Evolutionary conservation across 2,797 vertebrate species (phyloP), one percentile per base, ranked within the genome.

Genomic region (Bradypodion pumilum): DNA sequence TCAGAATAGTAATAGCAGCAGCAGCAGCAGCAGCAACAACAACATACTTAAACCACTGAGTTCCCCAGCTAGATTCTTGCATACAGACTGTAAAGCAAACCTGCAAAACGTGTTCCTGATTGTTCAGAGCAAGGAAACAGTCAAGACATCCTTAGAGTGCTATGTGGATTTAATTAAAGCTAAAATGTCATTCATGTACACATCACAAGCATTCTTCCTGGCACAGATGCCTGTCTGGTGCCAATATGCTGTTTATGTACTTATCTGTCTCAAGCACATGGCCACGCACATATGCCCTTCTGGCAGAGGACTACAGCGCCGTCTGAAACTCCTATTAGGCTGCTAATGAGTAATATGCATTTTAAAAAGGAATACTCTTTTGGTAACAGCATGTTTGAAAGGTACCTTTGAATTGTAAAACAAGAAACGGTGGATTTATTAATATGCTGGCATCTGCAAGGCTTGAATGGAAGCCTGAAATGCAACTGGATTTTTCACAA

Each of bases 281-380:
- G 94, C 92, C 93, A 92, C 87, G 93, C 94, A 93, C 95, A 96
- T 96, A 96, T 96, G 96, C 92, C 94, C 94, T 91, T 91, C 94
- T 96, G 96, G 95, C 96, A 96, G 89, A 94, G 92, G 89, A 89
- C 88, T 93, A 81, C 77, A 80, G 87, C 85, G 62, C 89, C 84
- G 92, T 93, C 92, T 91, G 93, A 92, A 93, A 87, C 74, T 93
- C 93, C 90, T 90, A 87, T 94, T 94, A 93, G 94, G 85, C 92
- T 88, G 92, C 63, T 95, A 94, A 95, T 95, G 95, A 95, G 94
- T 95, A 95, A 95, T 95, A 92, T 87, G 90, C 90, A 95, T 94
- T 83, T 69, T 46, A 92, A 92, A 95, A 94, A 88, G 44, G 25
- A 8, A 25, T 19, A 6, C 46, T 94, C 91, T 91, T 93, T 90